Evolutionary conservation across 2,797 vertebrate species (phyloP), one percentile per base, ranked within the genome.

Genomic region (Megaceryle alcyon): DNA sequence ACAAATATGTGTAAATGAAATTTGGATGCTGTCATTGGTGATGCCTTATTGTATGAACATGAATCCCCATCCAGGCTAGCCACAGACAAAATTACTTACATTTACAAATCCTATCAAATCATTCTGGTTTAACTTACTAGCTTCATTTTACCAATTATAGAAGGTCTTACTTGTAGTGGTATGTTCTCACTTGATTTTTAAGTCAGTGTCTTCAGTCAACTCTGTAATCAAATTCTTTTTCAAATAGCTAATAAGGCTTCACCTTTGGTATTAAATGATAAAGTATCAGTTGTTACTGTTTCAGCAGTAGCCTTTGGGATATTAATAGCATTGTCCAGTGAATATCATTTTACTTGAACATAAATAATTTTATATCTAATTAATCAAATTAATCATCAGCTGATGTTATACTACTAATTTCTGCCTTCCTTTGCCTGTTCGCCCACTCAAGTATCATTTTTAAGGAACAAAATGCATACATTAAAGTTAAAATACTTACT

Each of bases 291-390:
- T 81, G 19, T 68, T 82, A 65, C 53, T 75, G 23, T 19, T 86
- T 85, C 2, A 4, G 9, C 31, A 35, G 53, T 66, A 73, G 39
- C 21, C 35, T 91, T 25, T 61, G 14, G 15, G 31, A n/a, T 49
- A 26, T 39, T 57, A 77, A 75, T 9, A 82, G 12, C 49, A 51
- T 33, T 77, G 16, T 51, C 28, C 53, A 59, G 33, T 66, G 46
- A 92, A 78, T 23, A 65, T 12, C 14, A 72, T 83, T 93, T 93
- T 72, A 81, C 69, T 87, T 80, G n/a, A 93, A 81, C 18, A 46
- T 66, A 41, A 84, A 65, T 84, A 82, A 48, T 22, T 69, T 76
- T 29, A n/a, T 69, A 73, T 93, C 17, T 82, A 56, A 35, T 68
- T 72, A 21, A 86, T 82, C 33, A 49, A 73, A 73, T 21, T 73